Evolutionary conservation across 2,888 invertebrate genomes (phyloP).

Genomic region (Masnerella sp.): DNA sequence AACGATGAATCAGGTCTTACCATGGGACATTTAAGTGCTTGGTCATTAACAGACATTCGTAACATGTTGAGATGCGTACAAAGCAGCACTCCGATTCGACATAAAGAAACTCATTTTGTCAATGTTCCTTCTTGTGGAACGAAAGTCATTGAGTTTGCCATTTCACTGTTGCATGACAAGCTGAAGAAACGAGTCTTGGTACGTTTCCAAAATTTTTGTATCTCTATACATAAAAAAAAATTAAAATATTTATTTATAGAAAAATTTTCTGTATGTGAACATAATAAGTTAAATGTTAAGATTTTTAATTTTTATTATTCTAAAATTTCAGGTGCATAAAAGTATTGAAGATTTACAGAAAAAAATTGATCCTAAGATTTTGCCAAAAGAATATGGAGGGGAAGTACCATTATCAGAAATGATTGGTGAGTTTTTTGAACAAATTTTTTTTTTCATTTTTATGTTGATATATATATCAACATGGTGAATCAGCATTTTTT

Average conservation of each 20-base stretch:
- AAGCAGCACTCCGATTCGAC: constrained; percentile 93
- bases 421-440: constrained; percentile 80
- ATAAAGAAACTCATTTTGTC: constrained; percentile 92
- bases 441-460: no score
- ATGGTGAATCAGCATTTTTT: no score
- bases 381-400: constrained; percentile 94
- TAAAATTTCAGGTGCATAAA: constrained; percentile 88
- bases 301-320: no score
- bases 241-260: no score
- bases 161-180: constrained; percentile 90
- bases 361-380: constrained; percentile 85
- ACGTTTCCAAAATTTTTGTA: not conserved
- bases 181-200: constrained; percentile 89
- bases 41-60: constrained; percentile 88
- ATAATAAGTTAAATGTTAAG: no score
- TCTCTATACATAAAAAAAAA: no score
- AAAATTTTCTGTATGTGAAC: no score
- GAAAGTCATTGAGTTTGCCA: constrained; percentile 89
- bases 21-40: constrained; percentile 89
- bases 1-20: constrained; percentile 90
- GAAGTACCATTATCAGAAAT: constrained; percentile 88
- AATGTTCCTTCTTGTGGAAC: constrained; percentile 90
- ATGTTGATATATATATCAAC: no score
- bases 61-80: constrained; percentile 89
- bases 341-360: constrained; percentile 85